phyloP scores from a whole-genome alignment of 2,797 vertebrate genomes.

The Sebastes cheni region DNA sequence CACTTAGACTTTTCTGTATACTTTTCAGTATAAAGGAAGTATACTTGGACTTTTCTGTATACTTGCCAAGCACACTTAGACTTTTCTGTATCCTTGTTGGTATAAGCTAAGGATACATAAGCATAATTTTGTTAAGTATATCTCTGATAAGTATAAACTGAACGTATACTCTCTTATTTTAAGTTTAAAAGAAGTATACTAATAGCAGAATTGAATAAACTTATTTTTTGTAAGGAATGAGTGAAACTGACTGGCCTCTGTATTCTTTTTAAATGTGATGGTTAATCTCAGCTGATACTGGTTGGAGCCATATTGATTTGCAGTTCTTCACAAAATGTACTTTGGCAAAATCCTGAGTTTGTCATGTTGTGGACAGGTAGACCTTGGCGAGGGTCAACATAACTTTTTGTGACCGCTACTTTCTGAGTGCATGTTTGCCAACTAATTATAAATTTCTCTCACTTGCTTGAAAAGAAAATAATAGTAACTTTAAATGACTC shows the following conservation, averaged over 20 bases:
- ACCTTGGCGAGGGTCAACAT: conserved; percentile 49
- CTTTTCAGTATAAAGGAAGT: no score
- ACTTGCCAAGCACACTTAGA: no score
- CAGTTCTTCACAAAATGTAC: conserved; percentile 38
- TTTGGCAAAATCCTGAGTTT: conserved; percentile 43
- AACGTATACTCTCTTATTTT: no score
- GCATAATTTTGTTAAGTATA: no score
- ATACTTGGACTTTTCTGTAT: no score
- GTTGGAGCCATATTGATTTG: conserved; percentile 39
- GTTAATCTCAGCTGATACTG: background rate
- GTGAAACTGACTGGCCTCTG: background rate
- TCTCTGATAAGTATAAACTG: no score
- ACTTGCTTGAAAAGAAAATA: background rate
- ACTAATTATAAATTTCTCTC: background rate
- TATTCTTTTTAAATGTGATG: background rate
- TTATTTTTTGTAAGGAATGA: no score
- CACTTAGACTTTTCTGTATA: no score
- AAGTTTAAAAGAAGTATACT: no score
- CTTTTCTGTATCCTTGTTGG: no score
- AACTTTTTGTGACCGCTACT: conserved; percentile 36
- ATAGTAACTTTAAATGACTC: background rate
- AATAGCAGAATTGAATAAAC: no score
- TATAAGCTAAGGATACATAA: no score
- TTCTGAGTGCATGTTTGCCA: background rate
- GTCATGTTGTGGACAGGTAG: conserved; percentile 40